Conservation (phyloP, 2,797 vertebrate species). For the Gymnoscopelus braueri region DNA sequence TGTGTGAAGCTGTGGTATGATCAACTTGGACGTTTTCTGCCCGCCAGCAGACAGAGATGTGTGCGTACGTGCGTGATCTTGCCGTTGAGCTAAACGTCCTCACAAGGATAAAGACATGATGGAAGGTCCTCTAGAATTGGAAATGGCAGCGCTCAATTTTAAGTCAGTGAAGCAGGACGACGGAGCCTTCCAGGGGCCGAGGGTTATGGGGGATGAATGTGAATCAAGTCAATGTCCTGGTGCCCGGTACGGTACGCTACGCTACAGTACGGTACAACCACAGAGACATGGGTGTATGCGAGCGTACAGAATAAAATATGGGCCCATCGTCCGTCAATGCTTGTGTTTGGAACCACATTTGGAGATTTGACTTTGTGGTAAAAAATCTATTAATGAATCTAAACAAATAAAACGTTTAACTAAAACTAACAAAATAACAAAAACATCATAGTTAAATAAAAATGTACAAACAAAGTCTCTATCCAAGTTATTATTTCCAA, state of each 20-base stretch:
- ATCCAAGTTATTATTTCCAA: too few species aligned
- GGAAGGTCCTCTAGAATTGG: slow-evolving; percentile 5
- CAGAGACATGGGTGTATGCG: slow-evolving; percentile 20
- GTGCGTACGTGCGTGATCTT: neutral
- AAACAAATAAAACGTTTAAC: too few species aligned
- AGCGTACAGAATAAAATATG: slow-evolving; percentile 48
- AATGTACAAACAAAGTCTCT: too few species aligned
- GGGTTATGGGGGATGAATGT: slow-evolving; percentile 31
- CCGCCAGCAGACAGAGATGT: neutral
- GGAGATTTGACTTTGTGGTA: neutral
- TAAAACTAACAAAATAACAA: too few species aligned
- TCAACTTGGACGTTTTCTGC: too few species aligned
- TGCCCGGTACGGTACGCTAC: too few species aligned
- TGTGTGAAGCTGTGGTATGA: too few species aligned
- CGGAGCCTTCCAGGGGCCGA: neutral
- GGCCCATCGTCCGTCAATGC: slow-evolving; percentile 57
- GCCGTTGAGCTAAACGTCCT: neutral
- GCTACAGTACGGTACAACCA: slow-evolving; percentile 9
- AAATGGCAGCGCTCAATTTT: slow-evolving; percentile 1
- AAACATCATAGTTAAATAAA: too few species aligned
- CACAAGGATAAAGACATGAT: neutral
- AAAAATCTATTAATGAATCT: too few species aligned
- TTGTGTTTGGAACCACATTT: neutral
- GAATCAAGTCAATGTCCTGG: slow-evolving; percentile 44
- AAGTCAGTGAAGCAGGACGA: too few species aligned